Evolutionary conservation across 2,888 invertebrate genomes (phyloP), one percentile per base, ranked within the genome.

Genomic region (Mellilla xanthometata): DNA sequence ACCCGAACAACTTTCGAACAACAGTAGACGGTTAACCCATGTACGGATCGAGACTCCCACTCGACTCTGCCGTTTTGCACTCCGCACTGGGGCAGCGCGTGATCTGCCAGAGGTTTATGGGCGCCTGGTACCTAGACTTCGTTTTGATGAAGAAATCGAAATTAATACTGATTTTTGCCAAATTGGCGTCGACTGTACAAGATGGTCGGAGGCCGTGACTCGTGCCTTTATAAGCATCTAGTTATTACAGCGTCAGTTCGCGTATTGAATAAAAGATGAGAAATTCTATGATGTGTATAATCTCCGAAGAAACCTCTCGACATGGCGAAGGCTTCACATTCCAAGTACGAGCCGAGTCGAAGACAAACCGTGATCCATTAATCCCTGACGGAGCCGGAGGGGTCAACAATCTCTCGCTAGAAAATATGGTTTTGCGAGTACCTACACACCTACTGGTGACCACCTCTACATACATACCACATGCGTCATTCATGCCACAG

Each of bases 1-100:
- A 83, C 77, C 76, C 76, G 69, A 68, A 75, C 72, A 69, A 74
- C 64, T 77, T 76, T 68, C 56, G 56, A 74, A 71, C 61, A 59
- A 54, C 64, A 57, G 59, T 59, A 62, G 54, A 62, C 52, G 58
- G 58, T 64, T 61, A 62, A 65, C 58, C 65, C 62, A 50, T 40
- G 52, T 59, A 39, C 24, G 47, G 47, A 54, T 59, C 51, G 39
- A 52, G 45, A 53, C 60, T 54, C 61, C 72, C 48, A 68, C 67
- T 59, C 53, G 23, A 72, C 52, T 67, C 42, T 54, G 72, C 55
- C 62, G 67, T 48, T 45, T 73, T 53, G 48, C 58, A 56, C 49
- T 62, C 58, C 52, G 53, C 52, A 56, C 49, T 53, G 45, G 48
- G 44, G 50, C 55, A 56, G 52, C 57, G 58, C 51, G 62, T 61